These are phyloP conservation scores for Crioceris asparagi DNA, from an alignment of 2,888 invertebrate species.

Conservation along the genomic window DNA sequence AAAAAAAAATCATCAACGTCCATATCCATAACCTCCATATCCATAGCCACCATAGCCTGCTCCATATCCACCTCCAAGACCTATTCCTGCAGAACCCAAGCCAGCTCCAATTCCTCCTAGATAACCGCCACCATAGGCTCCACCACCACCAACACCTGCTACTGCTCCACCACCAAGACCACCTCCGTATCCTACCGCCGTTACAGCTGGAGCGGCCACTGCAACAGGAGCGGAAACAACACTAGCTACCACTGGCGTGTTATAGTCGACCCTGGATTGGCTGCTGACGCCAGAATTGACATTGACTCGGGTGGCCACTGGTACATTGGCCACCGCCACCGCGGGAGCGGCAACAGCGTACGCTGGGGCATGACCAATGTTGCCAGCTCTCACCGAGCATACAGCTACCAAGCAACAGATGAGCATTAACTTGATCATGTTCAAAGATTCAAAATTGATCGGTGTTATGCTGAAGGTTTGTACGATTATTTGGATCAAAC, in stretches of 20 bases:
- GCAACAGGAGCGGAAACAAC: background rate
- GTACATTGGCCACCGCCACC: background rate
- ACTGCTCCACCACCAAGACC: constrained; percentile 1
- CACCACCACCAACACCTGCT: background rate
- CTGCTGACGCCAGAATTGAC: background rate
- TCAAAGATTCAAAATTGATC: too few relatives aligned
- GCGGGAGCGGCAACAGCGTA: background rate
- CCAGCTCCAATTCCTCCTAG: background rate
- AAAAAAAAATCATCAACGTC: too few relatives aligned
- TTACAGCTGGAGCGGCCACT: background rate
- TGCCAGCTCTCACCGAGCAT: background rate
- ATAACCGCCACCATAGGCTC: background rate
- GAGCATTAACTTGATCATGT: background rate
- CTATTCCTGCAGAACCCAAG: too few relatives aligned
- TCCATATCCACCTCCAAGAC: too few relatives aligned
- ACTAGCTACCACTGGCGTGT: background rate
- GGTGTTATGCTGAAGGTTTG: too few relatives aligned
- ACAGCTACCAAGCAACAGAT: background rate
- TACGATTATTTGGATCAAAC: too few relatives aligned
- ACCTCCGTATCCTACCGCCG: background rate
- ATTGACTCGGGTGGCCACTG: background rate
- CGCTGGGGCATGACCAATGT: background rate
- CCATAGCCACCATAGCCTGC: constrained; percentile 1
- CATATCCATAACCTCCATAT: constrained; percentile 1
- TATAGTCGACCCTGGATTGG: background rate